Evolutionary conservation across 2,888 invertebrate genomes (phyloP), one percentile per base, ranked within the genome.

Genomic region (Hydriomena furcata): DNA sequence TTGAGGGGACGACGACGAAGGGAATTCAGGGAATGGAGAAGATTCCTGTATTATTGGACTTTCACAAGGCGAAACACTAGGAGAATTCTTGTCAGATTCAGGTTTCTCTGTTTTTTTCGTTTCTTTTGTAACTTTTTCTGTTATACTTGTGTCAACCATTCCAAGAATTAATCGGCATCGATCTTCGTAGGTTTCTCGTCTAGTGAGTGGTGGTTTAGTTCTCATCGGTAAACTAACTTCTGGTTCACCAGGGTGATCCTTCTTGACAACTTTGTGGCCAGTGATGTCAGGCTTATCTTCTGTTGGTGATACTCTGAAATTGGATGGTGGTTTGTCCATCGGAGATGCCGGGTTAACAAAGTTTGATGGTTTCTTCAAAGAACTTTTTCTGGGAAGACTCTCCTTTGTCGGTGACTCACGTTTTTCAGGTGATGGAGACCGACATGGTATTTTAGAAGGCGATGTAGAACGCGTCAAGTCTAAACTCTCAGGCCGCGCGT

Each of bases 131-230:
- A 63, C 62, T 11, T 63, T 70, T 57, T 73, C 74, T 24, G 49
- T 47, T 8, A 65, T 71, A 0, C 71, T 80, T 45, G 81, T 79
- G 46, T 90, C 86, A 36, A 88, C 78, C 85, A 94, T 93, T 1
- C 94, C 94, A 27, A 94, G 84, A 62, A 94, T 94, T 66, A 94
- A 92, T 25, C 93, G 91, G 60, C 94, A 94, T 23, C 94, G 87
- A 73, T 94, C 94, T 74, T 94, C 94, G 57, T 94, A 95, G 1
- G 94, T 94, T 76, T 95, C 94, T 25, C 93, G 92, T 62, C 94
- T 88, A 57, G 91, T 92, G 24, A 92, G 74, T 0, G 93, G 92
- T 27, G 93, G 92, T 60, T 92, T 93, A 13, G 82, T 69, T 60
- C 91, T 92, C 0, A 84, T 72, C 5, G 74, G 71, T 21, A 65